phyloP scores from a whole-genome alignment of 2,888 invertebrate genomes.

The Parnassius orleans region DNA sequence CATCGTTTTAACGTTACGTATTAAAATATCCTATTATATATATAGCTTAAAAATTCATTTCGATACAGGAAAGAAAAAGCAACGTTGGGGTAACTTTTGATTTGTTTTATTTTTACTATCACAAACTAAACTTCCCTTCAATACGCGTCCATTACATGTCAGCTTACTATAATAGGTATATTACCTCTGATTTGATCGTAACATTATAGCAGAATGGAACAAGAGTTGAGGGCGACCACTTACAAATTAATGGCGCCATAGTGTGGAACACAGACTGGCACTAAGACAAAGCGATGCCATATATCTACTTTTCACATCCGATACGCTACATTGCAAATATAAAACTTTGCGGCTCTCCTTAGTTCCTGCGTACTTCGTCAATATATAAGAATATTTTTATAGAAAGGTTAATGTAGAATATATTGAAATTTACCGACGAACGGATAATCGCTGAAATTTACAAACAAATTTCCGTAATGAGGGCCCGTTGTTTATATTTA shows the following conservation, averaged over 20 bases:
- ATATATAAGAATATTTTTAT: too few relatives aligned
- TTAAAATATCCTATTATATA: not conserved
- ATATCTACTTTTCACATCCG: constrained; percentile 9
- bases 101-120: constrained; percentile 17
- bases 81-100: constrained; percentile 17
- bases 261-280: constrained; percentile 26
- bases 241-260: constrained; percentile 31
- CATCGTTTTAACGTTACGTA: too few relatives aligned
- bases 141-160: constrained; percentile 4
- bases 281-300: constrained; percentile 27
- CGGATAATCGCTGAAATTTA: too few relatives aligned
- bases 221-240: constrained; percentile 30
- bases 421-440: too few relatives aligned
- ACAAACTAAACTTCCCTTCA: constrained; percentile 14
- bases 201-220: constrained; percentile 32
- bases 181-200: constrained; percentile 29
- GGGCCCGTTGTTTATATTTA: too few relatives aligned
- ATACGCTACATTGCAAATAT: constrained; percentile 11
- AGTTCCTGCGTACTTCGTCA: too few relatives aligned
- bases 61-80: constrained; percentile 12
- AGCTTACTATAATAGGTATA: not conserved
- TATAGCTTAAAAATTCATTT: constrained; percentile 16
- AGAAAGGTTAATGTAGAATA: too few relatives aligned
- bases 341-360: not conserved
- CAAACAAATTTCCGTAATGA: too few relatives aligned